A percentile compares a stretch with the other conserved stretches of the same genome.
phyloP scores from a whole-genome alignment of 2,888 invertebrate species.

The Toxonevra muliebris region DNA sequence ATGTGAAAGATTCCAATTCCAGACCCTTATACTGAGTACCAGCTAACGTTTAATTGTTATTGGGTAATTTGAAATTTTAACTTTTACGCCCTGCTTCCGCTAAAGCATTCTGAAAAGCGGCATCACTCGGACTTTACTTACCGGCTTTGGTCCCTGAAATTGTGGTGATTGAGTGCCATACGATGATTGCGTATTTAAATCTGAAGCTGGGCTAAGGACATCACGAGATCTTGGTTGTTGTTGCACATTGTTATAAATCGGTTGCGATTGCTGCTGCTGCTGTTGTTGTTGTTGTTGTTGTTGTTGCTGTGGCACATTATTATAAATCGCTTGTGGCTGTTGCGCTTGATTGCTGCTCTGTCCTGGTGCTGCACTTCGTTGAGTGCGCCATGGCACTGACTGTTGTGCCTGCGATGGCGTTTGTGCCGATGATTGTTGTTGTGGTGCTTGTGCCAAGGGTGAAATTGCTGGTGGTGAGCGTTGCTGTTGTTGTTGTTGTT shows the following conservation, averaged over 20 bases:
- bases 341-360: constrained; percentile 48
- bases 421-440: constrained; percentile 39
- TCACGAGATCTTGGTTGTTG: constrained; percentile 49
- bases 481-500: constrained; percentile 40
- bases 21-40: too few species aligned
- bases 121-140: constrained; percentile 39
- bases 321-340: constrained; percentile 51
- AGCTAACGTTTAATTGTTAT: too few species aligned
- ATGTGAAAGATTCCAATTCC: too few species aligned
- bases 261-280: constrained; percentile 39
- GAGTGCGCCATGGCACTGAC: constrained; percentile 59
- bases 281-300: too few species aligned
- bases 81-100: too few species aligned
- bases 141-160: constrained; percentile 56
- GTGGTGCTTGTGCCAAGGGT: constrained; percentile 40
- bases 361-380: constrained; percentile 48
- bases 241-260: too few species aligned
- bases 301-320: constrained; percentile 54
- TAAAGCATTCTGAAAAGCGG: too few species aligned
- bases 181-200: constrained; percentile 40
- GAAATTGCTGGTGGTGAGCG: constrained; percentile 38
- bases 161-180: constrained; percentile 40
- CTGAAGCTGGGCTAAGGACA: constrained; percentile 50
- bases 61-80: too few species aligned
- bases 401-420: constrained; percentile 44